Evolutionary conservation across 1,140 invertebrate genomes (phyloP).

Genomic region (Drosophila oshimai): DNA sequence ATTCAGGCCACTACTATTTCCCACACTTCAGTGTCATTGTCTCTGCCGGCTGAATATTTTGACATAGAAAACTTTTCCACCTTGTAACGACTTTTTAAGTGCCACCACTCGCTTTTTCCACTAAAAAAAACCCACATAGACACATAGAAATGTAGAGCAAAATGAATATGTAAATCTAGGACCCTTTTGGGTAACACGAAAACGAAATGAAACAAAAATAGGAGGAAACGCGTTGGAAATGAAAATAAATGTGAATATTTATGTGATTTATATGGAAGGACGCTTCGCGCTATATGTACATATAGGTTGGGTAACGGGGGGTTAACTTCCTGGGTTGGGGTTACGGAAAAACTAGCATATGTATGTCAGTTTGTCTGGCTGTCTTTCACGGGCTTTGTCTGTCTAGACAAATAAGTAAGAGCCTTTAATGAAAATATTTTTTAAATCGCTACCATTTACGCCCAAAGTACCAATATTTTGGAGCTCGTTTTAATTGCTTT

Average conservation of each 20-base stretch:
- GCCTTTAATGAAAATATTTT: neutral
- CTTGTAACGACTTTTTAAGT: slow-evolving; percentile 72
- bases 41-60: slow-evolving; percentile 31
- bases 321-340: neutral
- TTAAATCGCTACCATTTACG: neutral
- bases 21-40: slow-evolving; percentile 43
- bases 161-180: slow-evolving; percentile 56
- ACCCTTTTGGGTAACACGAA: slow-evolving; percentile 15
- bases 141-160: slow-evolving; percentile 46
- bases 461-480: neutral
- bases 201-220: slow-evolving; percentile 55
- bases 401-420: slow-evolving; percentile 26
- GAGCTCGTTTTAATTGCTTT: neutral
- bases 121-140: neutral
- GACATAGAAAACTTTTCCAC: slow-evolving; percentile 62
- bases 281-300: slow-evolving; percentile 8
- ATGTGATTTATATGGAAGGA: slow-evolving; percentile 62
- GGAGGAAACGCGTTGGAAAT: slow-evolving; percentile 55
- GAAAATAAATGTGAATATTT: slow-evolving; percentile 68
- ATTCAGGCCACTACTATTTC: slow-evolving; percentile 15
- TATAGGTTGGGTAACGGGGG: neutral
- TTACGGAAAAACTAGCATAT: slow-evolving; percentile 4
- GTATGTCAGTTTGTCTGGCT: neutral
- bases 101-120: slow-evolving; percentile 20
- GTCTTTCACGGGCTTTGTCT: neutral